Percentiles rank a stretch among this genome's conserved stretches.
Conservation (phyloP, 2,888 invertebrate genomes). For the Galerucella nymphaeae region DNA sequence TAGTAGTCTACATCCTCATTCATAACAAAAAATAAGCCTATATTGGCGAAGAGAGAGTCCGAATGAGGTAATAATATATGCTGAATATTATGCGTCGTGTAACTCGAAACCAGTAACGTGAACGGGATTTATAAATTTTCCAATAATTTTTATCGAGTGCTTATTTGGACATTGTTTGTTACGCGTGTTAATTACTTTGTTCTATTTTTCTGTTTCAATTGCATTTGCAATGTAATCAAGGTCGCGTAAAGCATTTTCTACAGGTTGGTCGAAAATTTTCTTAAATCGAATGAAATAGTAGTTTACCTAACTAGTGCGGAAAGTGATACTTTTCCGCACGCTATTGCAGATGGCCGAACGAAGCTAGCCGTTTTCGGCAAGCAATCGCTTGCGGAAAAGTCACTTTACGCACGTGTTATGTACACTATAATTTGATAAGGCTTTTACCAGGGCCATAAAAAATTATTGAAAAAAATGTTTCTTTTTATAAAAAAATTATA, state of each 20-base stretch:
- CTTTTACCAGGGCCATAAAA: no score
- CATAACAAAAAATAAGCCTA: conserved; percentile 11
- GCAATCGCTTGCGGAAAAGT: no score
- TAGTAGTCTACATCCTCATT: conserved; percentile 14
- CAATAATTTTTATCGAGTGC: neutral
- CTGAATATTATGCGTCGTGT: conserved; percentile 37
- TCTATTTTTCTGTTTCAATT: neutral
- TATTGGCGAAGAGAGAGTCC: conserved; percentile 44
- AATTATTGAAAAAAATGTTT: no score
- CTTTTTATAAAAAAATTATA: no score
- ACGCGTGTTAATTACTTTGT: neutral
- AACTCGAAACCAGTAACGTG: conserved; percentile 1
- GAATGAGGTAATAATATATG: conserved; percentile 46
- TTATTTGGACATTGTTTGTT: neutral
- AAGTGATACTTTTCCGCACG: no score
- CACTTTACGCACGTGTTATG: no score
- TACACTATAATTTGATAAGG: no score
- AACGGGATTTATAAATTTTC: conserved; percentile 1
- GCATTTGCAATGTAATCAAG: neutral
- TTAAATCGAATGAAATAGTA: no score
- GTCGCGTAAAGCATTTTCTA: neutral
- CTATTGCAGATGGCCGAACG: no score
- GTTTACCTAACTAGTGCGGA: no score
- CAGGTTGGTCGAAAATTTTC: neutral
- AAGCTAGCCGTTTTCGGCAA: no score